phyloP scores from a whole-genome alignment of 2,797 vertebrate species.

The Lindbergichthys nudifrons region DNA sequence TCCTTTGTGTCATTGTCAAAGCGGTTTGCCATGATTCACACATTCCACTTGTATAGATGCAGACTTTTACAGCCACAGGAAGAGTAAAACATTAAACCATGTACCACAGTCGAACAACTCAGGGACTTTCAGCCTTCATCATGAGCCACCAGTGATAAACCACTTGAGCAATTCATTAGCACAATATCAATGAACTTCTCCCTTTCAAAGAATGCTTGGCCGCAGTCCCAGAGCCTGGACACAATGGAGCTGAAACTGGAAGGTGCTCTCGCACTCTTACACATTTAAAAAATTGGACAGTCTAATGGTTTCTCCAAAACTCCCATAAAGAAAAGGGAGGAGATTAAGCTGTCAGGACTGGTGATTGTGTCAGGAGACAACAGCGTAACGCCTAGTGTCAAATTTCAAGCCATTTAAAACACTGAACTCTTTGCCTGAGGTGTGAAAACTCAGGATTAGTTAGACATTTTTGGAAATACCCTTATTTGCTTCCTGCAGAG shows the following conservation, averaged over 20 bases:
- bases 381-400: slow-evolving; percentile 56
- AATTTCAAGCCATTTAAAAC: slow-evolving; percentile 53
- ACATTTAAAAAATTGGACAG: slow-evolving; percentile 17
- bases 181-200: slow-evolving; percentile 29
- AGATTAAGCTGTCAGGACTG: slow-evolving; percentile 12
- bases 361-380: slow-evolving; percentile 34
- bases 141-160: slow-evolving; percentile 35
- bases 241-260: slow-evolving; percentile 43
- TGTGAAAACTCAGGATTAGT: not conserved
- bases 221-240: slow-evolving; percentile 32
- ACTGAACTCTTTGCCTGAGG: slow-evolving; percentile 11
- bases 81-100: slow-evolving; percentile 74
- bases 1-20: slow-evolving; percentile 39
- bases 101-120: slow-evolving; percentile 19
- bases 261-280: slow-evolving; percentile 31
- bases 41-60: slow-evolving; percentile 65
- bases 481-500: no score
- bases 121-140: slow-evolving; percentile 45
- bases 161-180: slow-evolving; percentile 33
- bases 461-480: not conserved
- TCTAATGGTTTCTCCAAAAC: slow-evolving; percentile 38
- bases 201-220: slow-evolving; percentile 36
- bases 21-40: slow-evolving; percentile 52
- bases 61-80: slow-evolving; percentile 39
- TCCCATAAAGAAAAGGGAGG: slow-evolving; percentile 15